Conservation (phyloP, 2,888 invertebrate genomes). For the Anagyrus pseudococci region DNA sequence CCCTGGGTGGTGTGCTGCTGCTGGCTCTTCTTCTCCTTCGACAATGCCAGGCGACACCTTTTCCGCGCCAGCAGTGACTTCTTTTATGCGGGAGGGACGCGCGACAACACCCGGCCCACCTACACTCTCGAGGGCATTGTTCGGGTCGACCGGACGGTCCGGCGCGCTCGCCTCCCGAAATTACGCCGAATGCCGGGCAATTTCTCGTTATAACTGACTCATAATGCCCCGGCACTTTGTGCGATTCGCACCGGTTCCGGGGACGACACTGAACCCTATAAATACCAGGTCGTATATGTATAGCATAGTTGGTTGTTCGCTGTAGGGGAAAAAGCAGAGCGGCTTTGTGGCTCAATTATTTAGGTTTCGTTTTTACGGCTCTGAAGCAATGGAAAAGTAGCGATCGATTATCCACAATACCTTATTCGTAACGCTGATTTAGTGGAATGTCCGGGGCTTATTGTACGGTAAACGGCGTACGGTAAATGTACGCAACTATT, state of each 20-base stretch:
- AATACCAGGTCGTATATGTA: too few species aligned
- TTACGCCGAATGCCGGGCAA: slow-evolving; percentile 46
- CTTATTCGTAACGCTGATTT: too few species aligned
- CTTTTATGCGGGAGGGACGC: background rate
- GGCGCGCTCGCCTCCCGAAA: slow-evolving; percentile 42
- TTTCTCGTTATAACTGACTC: slow-evolving; percentile 53
- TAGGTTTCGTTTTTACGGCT: background rate
- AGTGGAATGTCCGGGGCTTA: too few species aligned
- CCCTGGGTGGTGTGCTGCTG: slow-evolving; percentile 28
- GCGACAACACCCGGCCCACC: slow-evolving; percentile 32
- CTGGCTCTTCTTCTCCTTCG: background rate
- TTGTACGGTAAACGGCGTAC: too few species aligned
- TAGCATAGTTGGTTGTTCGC: too few species aligned
- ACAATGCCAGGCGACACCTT: slow-evolving; percentile 4
- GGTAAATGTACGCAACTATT: too few species aligned
- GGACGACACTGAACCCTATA: background rate
- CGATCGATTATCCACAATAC: too few species aligned
- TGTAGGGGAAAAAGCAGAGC: background rate
- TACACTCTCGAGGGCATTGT: slow-evolving; percentile 36
- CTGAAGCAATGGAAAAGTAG: too few species aligned
- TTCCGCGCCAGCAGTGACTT: background rate
- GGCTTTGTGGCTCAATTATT: slow-evolving; percentile 30
- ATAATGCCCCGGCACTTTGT: slow-evolving; percentile 46
- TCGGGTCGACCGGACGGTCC: background rate
- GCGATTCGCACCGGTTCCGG: slow-evolving; percentile 23